Evolutionary conservation across 2,888 invertebrate species (phyloP).

Genomic region (Drosophila multiciliata): DNA sequence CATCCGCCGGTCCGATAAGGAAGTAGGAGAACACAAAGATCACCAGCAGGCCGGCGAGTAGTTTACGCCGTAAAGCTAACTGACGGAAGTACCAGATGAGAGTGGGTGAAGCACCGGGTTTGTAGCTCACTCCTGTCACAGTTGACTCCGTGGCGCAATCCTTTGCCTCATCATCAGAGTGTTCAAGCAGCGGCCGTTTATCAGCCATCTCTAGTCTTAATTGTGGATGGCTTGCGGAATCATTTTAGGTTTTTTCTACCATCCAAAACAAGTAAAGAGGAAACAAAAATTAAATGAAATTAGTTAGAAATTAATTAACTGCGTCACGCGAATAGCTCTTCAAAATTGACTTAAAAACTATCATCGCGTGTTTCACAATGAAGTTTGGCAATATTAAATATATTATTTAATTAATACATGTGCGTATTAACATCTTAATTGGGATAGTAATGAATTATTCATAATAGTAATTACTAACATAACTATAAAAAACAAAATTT

Average conservation of each 20-base stretch:
- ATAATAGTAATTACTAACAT: slow-evolving; percentile 7
- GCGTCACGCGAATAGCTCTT: neutral
- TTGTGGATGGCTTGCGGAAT: neutral
- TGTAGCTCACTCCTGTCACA: slow-evolving; percentile 19
- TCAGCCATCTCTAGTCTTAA: slow-evolving; percentile 32
- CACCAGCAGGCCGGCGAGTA: slow-evolving; percentile 54
- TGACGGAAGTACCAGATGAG: slow-evolving; percentile 45
- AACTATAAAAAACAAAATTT: slow-evolving; percentile 1
- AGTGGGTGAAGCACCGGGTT: slow-evolving; percentile 13
- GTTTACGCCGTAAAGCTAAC: slow-evolving; percentile 68
- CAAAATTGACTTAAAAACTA: neutral
- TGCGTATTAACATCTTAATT: neutral
- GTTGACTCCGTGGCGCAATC: neutral
- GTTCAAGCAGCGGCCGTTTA: slow-evolving; percentile 34
- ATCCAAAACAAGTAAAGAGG: neutral
- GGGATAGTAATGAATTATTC: slow-evolving; percentile 6
- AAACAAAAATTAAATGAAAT: neutral
- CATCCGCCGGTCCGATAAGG: slow-evolving; percentile 58
- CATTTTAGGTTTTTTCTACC: neutral
- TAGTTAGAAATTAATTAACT: neutral
- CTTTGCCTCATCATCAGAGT: slow-evolving; percentile 10
- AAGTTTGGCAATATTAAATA: neutral
- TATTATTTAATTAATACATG: neutral
- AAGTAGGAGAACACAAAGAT: slow-evolving; percentile 77
- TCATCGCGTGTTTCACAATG: neutral